Evolutionary conservation across 2,797 vertebrate genomes (phyloP), one percentile per base, ranked within the genome.

Genomic region (Phaenicophaeus curvirostris): DNA sequence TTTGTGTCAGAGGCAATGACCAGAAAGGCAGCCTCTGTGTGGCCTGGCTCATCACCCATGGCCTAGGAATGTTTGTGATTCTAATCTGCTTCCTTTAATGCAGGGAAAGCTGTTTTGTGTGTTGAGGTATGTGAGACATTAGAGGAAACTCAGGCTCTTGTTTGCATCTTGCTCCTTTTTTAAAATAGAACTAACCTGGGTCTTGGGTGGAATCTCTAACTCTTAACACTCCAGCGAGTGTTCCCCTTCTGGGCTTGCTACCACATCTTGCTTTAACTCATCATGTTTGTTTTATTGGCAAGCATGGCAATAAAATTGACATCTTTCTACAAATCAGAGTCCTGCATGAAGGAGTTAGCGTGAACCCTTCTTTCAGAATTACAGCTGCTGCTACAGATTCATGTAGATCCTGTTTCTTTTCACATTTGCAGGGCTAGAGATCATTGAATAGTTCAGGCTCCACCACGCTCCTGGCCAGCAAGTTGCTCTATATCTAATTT

Each of bases 11-110:
- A 48, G 63, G 55, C 31, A 48, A 39, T 8, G 59, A 33, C 54
- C 14, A 41, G 35, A 42, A 57, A 41, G 53, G 39, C 37, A 63
- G 21, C 55, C 3, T 30, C 9, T n/a, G 21, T 0, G 0, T 24
- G 23, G 5, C 0, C 2, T n/a, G 51, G 15, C 55, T 73, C 2
- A 8, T 37, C 27, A 11, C 27, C 58, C 42, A 30, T 53, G 55
- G 8, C 55, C 30, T 30, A 31, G 58, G 33, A 61, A 9, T 61
- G 57, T 74, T 48, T 35, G 65, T 50, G 30, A n/a, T 93, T 66
- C 39, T 84, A 46, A 10, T 25, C 20, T 18, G 2, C 63, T 72
- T 78, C 39, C 54, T 51, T 66, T 42, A 55, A 33, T 6, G 17
- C 1, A 85, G 51, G 55, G 39, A 39, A 68, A 62, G 46, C 50